A percentile compares a stretch with the other conserved stretches of the same genome.
phyloP scores from a whole-genome alignment of 2,888 invertebrate species.

The Caenorhabditis auriculariae region DNA sequence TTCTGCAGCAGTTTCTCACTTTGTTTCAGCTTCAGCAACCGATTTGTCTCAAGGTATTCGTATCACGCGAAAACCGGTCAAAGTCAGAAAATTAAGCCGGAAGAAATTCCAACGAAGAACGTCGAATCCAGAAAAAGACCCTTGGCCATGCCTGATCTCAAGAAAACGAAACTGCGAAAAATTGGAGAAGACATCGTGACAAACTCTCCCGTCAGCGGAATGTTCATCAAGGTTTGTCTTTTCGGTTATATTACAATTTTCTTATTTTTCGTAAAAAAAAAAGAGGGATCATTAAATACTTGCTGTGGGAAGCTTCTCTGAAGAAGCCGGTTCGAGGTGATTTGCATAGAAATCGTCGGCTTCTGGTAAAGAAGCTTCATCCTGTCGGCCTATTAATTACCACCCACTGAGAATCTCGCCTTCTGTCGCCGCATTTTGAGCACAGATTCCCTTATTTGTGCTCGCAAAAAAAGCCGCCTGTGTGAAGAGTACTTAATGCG shows the following conservation, averaged over 20 bases:
- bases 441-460: no score
- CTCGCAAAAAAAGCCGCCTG: no score
- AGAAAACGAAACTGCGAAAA: slow-evolving; percentile 20
- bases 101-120: slow-evolving; percentile 1
- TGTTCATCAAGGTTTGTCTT: slow-evolving; percentile 62
- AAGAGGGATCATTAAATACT: no score
- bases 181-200: slow-evolving; percentile 56
- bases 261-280: no score
- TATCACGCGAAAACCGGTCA: background rate
- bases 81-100: background rate
- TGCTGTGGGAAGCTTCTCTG: background rate
- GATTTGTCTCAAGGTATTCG: no score
- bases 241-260: no score
- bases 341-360: background rate
- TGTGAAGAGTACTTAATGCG: no score
- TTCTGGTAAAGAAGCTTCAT: background rate
- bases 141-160: slow-evolving; percentile 7
- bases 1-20: slow-evolving; percentile 19
- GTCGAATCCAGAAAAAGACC: slow-evolving; percentile 9
- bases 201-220: slow-evolving; percentile 61
- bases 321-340: no score
- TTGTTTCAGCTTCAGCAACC: slow-evolving; percentile 27
- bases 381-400: slow-evolving; percentile 18
- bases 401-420: slow-evolving; percentile 27
- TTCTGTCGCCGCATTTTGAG: slow-evolving; percentile 17